Evolutionary conservation across 2,888 invertebrate species (phyloP).

Genomic region (Sussaba pulchella): DNA sequence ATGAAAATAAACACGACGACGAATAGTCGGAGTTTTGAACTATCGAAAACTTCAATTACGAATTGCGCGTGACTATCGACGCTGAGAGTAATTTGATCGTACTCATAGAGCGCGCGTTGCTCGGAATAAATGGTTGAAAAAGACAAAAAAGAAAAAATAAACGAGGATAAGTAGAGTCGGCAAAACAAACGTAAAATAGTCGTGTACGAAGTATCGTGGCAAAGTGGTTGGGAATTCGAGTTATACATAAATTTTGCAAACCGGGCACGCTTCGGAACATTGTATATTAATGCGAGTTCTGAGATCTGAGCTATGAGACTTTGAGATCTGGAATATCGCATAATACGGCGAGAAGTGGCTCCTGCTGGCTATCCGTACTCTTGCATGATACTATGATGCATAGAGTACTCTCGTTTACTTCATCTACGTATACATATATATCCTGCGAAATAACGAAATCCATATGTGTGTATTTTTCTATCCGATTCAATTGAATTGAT

Average conservation of each 20-base stretch:
- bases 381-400: constrained; percentile 36
- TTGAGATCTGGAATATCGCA: constrained; percentile 41
- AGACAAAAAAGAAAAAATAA: no score
- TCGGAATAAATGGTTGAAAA: neutral
- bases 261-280: constrained; percentile 20
- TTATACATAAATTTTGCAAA: constrained; percentile 45
- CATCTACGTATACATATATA: constrained; percentile 1
- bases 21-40: neutral
- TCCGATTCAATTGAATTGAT: no score
- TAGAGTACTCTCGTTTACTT: constrained; percentile 33
- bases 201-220: constrained; percentile 30
- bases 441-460: no score
- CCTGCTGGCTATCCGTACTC: constrained; percentile 15
- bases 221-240: constrained; percentile 43
- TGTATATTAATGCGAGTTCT: constrained; percentile 10
- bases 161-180: neutral
- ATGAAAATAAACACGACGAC: neutral
- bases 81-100: neutral
- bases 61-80: neutral
- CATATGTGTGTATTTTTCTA: no score
- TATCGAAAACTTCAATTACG: neutral
- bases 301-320: constrained; percentile 41
- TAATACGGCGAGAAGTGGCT: constrained; percentile 22
- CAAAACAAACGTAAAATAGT: constrained; percentile 41
- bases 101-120: no score